A percentile compares a stretch with the other conserved stretches of the same genome.
These are phyloP conservation scores for Xiphorhynchus elegans DNA, from an alignment of 2,113 vertebrate genomes.

Conservation along the genomic window DNA sequence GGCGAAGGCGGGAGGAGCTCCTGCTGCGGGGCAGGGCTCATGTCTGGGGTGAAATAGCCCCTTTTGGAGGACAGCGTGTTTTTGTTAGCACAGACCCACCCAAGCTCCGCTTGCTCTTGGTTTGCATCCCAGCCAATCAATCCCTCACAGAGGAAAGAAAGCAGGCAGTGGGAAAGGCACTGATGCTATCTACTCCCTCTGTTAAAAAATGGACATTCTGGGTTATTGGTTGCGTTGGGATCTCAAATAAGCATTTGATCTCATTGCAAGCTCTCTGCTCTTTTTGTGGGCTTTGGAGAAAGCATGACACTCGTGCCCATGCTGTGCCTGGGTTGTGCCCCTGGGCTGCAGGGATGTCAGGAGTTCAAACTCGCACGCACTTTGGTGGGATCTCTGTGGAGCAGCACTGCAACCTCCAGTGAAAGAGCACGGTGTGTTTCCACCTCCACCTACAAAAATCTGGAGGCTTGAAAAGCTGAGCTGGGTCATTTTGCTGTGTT, in stretches of 20 bases:
- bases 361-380: rapidly evolving
- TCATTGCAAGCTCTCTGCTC: not conserved
- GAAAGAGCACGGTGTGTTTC: not conserved
- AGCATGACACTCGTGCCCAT: rapidly evolving
- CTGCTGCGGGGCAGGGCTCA: not conserved
- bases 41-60: not conserved
- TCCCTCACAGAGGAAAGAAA: not conserved
- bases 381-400: not conserved
- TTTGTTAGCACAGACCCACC: slow-evolving; percentile 6
- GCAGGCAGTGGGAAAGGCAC: not conserved
- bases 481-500: not conserved
- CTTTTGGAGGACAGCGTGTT: not conserved
- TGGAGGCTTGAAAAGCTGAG: not conserved
- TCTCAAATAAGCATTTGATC: not conserved
- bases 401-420: not conserved
- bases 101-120: not conserved
- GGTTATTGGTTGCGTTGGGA: not conserved
- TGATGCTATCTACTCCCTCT: not conserved
- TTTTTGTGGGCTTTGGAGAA: not conserved
- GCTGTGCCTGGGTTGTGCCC: not conserved
- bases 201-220: not conserved
- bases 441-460: not conserved
- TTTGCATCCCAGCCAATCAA: not conserved
- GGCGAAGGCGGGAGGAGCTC: not conserved
- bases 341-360: not conserved